Evolutionary conservation across 2,113 vertebrate genomes (phyloP).

Genomic region (Dasyurus viverrinus): DNA sequence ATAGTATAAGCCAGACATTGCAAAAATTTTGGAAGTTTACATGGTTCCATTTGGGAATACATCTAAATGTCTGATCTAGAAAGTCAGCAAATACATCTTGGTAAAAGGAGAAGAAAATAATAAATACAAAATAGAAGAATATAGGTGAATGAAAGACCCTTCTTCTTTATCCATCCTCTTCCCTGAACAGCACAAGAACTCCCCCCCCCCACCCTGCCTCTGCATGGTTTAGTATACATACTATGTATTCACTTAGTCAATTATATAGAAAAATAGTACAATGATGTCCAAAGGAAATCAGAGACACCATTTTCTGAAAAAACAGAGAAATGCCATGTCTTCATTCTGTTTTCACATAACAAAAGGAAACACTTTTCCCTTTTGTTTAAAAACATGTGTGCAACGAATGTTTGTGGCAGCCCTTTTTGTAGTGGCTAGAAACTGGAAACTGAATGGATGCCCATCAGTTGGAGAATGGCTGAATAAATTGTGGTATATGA

Average conservation of each 20-base stretch:
- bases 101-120: not conserved
- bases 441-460: too few species aligned
- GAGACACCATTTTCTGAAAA: not conserved
- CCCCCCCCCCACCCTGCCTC: too few species aligned
- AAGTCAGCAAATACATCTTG: not conserved
- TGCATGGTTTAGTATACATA: not conserved
- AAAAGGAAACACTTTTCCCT: not conserved
- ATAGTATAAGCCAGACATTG: slow-evolving; percentile 30
- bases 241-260: not conserved
- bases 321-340: slow-evolving; percentile 22
- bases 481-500: too few species aligned
- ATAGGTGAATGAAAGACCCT: not conserved
- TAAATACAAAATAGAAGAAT: not conserved
- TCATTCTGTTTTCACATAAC: slow-evolving; percentile 23
- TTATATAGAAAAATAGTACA: not conserved
- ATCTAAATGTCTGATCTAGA: not conserved
- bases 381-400: slow-evolving; percentile 28
- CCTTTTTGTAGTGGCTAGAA: too few species aligned
- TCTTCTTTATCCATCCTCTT: not conserved
- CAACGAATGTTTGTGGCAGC: too few species aligned
- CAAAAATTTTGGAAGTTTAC: not conserved
- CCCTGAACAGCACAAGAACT: not conserved
- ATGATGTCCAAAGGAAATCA: not conserved
- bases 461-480: too few species aligned
- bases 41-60: not conserved